Base-by-base conservation (phyloP, 2,797 vertebrate genomes). In the Sus cebifrons region DNA sequence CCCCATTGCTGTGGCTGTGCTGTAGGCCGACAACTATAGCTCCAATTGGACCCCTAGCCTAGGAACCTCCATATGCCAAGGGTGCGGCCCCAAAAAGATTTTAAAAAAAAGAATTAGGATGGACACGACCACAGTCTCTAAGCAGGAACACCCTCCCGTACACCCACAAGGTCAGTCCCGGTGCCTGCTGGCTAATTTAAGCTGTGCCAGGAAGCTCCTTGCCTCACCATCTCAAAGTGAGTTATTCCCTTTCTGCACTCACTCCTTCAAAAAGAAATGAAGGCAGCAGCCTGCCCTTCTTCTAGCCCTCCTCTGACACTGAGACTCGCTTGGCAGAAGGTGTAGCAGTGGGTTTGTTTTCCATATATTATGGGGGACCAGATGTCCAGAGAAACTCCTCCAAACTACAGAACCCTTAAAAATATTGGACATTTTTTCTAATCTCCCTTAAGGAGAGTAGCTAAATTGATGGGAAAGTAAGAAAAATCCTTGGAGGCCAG, bases 301-400 rank as follows among this genome's bases (percentile, higher is more conserved):
- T 16, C 6, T 6, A 77, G 17, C 7, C 6, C 65, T 20, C 65
- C 36, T 27, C 1, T 1, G 13, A 3, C 6, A 4, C 21, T 12
- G 20, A 77, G 62, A 17, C 0, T 68, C 29, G 1, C 27, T 54
- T 11, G 54, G 56, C 21, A 2, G 17, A 8, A 95, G 78, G 15
- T 36, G 0, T 29, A 64, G 54, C 32, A 27, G 3, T 40, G 18
- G 21, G 44, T 0, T 32, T 49, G 16, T 56, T 62, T 65, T 16
- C 20, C 62, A 5, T 27, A 6, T 40, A 9, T 14, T 27, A 29
- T 1, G 58, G 15, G 16, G 8, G 2, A 17, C 4, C 15, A 79
- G 23, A n/a, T 29, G 18, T 25, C 44, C 73, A 85, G 44, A 95
- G 77, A 85, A 70, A 64, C 1, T 36, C 32, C 32, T n/a, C 67